phyloP scores from a whole-genome alignment of 2,888 invertebrate genomes.

The Clanis bilineata region DNA sequence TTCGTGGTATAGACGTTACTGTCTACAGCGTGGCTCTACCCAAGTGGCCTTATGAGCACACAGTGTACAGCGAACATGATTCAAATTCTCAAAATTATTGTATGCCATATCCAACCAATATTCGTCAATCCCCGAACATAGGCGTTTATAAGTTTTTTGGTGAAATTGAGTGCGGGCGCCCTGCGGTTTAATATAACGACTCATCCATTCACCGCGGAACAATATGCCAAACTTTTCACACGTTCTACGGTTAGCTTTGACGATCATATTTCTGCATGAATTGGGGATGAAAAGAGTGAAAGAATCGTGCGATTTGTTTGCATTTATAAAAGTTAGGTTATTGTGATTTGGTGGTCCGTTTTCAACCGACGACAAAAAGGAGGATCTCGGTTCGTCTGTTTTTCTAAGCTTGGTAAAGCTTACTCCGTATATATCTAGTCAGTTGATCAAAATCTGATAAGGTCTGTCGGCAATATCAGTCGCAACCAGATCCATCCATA shows the following conservation, averaged over 20 bases:
- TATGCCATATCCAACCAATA: constrained; percentile 40
- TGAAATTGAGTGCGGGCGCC: constrained; percentile 70
- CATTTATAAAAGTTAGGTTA: not conserved
- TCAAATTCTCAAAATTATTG: not conserved
- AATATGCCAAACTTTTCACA: constrained; percentile 66
- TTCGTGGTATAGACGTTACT: no score
- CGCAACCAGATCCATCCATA: no score
- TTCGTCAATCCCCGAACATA: constrained; percentile 25
- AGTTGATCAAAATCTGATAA: no score
- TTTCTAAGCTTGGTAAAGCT: no score
- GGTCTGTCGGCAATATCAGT: no score
- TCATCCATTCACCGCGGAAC: constrained; percentile 62
- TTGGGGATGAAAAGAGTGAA: not conserved
- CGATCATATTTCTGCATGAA: not conserved
- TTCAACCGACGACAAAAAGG: no score
- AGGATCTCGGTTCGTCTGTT: no score
- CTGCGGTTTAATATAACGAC: constrained; percentile 70
- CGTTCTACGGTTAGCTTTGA: constrained; percentile 24
- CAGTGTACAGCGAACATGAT: no score
- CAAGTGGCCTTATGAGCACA: no score
- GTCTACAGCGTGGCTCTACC: no score
- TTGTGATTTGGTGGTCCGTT: not conserved
- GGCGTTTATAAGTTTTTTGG: constrained; percentile 67
- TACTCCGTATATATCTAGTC: no score
- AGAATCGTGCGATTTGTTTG: not conserved